Percentiles rank a stretch among this genome's conserved stretches.
Conservation (phyloP, 2,888 invertebrate genomes). For the Idaea straminata region DNA sequence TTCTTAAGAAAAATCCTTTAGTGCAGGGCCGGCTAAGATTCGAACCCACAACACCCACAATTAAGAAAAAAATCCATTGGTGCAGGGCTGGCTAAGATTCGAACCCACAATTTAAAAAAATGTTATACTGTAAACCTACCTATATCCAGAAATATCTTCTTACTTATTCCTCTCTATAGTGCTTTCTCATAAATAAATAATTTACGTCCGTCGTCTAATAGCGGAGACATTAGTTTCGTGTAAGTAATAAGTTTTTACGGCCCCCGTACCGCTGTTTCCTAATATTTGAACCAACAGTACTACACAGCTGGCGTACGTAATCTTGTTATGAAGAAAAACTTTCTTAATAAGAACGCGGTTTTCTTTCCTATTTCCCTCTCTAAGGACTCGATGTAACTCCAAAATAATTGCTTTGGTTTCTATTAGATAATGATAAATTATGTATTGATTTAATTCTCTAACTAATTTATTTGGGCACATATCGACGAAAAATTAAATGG, state of each 20-base stretch:
- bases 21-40: too few species aligned
- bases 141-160: background rate
- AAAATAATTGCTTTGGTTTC: slow-evolving; percentile 21
- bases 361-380: slow-evolving; percentile 57
- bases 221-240: slow-evolving; percentile 19
- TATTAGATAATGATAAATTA: background rate
- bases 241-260: background rate
- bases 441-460: background rate
- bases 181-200: slow-evolving; percentile 1
- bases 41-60: too few species aligned
- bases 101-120: too few species aligned
- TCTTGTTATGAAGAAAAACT: slow-evolving; percentile 78
- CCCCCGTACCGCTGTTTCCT: slow-evolving; percentile 32
- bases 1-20: too few species aligned
- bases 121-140: too few species aligned
- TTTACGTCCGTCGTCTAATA: background rate
- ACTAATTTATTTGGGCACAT: too few species aligned
- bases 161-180: background rate
- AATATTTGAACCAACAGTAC: slow-evolving; percentile 60
- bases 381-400: slow-evolving; percentile 44
- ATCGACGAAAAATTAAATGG: too few species aligned
- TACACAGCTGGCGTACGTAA: slow-evolving; percentile 77
- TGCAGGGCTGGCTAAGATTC: too few species aligned
- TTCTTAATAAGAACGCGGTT: slow-evolving; percentile 75
- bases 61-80: too few species aligned